Percentiles rank a stretch among this genome's conserved stretches.
Conservation (phyloP, 2,113 vertebrate species). For the Rallus limicola region DNA sequence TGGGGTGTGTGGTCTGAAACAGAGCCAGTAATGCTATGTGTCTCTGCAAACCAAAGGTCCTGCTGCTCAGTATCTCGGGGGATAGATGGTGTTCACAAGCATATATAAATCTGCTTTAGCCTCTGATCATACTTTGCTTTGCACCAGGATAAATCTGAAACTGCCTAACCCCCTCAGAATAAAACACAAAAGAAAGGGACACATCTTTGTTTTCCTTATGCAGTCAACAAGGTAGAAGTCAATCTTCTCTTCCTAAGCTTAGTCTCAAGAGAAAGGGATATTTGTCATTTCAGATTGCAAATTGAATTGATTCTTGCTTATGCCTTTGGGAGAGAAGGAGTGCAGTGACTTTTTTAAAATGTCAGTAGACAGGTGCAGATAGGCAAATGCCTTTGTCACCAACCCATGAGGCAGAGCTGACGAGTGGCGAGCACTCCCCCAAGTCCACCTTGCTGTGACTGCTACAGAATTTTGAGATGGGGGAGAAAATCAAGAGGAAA, state of each 20-base stretch:
- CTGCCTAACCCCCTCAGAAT: not conserved
- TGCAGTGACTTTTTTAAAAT: conserved; percentile 4
- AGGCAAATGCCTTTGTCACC: not conserved
- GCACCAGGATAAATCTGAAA: not conserved
- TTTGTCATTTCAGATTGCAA: not conserved
- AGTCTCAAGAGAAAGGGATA: not conserved
- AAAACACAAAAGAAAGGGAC: not conserved
- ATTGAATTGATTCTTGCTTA: not conserved
- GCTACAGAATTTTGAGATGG: not conserved
- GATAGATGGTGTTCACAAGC: not conserved
- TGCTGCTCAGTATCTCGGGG: fast-evolving
- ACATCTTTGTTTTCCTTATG: not conserved
- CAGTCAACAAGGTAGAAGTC: not conserved
- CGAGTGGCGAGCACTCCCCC: not conserved
- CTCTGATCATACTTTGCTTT: not conserved
- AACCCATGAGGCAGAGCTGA: not conserved
- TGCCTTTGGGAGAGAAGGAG: not conserved
- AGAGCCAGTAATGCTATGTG: not conserved
- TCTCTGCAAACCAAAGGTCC: not conserved
- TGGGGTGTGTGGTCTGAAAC: not conserved
- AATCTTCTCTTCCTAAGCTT: not conserved
- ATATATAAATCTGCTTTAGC: not conserved
- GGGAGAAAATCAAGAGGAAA: not conserved
- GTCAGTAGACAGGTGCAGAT: not conserved
- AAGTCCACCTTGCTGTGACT: not conserved